phyloP scores from a whole-genome alignment of 2,113 vertebrate genomes.

The Pyxicephalus adspersus region DNA sequence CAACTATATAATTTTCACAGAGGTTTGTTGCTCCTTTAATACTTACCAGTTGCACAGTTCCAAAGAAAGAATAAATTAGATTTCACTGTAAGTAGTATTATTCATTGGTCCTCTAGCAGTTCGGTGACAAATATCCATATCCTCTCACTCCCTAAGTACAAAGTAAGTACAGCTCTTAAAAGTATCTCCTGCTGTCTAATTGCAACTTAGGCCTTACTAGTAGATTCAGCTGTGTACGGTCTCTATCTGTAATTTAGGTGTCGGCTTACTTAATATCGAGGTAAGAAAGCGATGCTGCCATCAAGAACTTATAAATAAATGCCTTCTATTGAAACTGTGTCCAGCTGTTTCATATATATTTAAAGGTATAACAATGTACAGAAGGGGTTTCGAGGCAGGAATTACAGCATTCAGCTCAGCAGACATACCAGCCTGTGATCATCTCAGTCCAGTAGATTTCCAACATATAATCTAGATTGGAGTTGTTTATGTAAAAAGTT shows the following conservation, averaged over 20 bases:
- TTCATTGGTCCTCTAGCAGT: constrained; percentile 28
- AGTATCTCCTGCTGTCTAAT: constrained; percentile 58
- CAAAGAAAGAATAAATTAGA: background rate
- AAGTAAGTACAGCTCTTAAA: constrained; percentile 51
- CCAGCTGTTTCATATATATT: constrained; percentile 49
- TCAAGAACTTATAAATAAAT: constrained; percentile 14
- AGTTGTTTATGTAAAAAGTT: constrained; percentile 35
- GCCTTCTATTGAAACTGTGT: constrained; percentile 18
- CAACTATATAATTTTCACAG: background rate
- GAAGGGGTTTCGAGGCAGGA: background rate
- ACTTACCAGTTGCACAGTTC: background rate
- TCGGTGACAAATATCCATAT: constrained; percentile 28
- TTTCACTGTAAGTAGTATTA: constrained; percentile 28
- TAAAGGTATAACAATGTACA: constrained; percentile 37
- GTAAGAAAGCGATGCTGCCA: constrained; percentile 28
- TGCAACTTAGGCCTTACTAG: constrained; percentile 35
- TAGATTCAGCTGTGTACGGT: constrained; percentile 52
- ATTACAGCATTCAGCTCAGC: constrained; percentile 31
- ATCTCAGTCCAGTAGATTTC: constrained; percentile 40
- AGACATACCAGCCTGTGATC: constrained; percentile 24
- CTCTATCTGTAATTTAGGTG: constrained; percentile 56
- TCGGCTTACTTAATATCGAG: constrained; percentile 54
- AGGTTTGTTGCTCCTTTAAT: background rate
- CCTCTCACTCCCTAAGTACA: constrained; percentile 44
- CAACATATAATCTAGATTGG: constrained; percentile 24